A percentile compares a stretch with the other conserved stretches of the same genome.
These are phyloP conservation scores for Elanus axillaris DNA, from an alignment of 2,113 vertebrate genomes.

Conservation along the genomic window DNA sequence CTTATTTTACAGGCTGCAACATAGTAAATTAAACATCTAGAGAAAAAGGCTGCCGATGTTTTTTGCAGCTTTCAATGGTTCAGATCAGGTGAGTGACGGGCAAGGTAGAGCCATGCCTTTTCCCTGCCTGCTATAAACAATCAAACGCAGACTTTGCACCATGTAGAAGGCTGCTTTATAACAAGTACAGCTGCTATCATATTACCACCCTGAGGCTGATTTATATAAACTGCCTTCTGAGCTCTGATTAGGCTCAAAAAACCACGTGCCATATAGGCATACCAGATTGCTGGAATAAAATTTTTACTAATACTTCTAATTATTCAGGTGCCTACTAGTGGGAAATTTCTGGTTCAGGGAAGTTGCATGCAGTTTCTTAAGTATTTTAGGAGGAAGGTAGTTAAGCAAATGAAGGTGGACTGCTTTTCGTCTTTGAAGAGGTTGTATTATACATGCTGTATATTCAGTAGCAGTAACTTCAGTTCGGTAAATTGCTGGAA, in stretches of 20 bases:
- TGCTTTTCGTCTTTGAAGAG: not conserved
- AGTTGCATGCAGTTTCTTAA: not conserved
- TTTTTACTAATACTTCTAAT: not conserved
- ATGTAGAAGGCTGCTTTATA: constrained; percentile 12
- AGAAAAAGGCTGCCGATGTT: not conserved
- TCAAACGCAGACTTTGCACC: constrained; percentile 58
- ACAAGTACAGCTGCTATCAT: constrained; percentile 13
- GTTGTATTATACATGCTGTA: not conserved
- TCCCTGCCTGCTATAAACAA: constrained; percentile 44
- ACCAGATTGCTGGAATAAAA: not conserved
- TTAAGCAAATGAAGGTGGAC: not conserved
- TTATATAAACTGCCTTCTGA: constrained; percentile 36
- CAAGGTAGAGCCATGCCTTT: constrained; percentile 39
- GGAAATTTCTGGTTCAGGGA: not conserved
- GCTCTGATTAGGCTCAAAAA: constrained; percentile 13
- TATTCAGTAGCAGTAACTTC: not conserved
- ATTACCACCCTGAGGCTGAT: constrained; percentile 44
- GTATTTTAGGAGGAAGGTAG: not conserved
- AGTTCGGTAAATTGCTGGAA: not conserved
- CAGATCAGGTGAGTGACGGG: not conserved
- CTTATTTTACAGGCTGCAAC: not conserved
- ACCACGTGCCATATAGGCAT: not conserved
- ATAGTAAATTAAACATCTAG: not conserved
- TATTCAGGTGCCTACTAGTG: not conserved
- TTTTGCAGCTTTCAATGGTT: not conserved